Percentiles rank a stretch among this genome's conserved stretches.
Evolutionary conservation across 1,140 invertebrate species (phyloP).

Genomic region (Argopecten irradians): DNA sequence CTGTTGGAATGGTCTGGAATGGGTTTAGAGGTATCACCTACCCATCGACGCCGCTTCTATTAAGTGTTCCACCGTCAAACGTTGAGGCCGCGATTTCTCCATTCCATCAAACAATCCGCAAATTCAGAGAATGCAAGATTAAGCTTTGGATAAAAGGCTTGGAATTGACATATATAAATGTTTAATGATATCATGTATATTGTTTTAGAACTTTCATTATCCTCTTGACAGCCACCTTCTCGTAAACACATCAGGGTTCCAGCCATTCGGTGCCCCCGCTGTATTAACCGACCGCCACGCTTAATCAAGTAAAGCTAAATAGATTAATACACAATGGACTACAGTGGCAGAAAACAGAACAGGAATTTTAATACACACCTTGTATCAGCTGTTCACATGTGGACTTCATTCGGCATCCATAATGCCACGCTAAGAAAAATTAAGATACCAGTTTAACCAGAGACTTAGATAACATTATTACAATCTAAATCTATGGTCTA

Average conservation of each 20-base stretch:
- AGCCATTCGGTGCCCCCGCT: not conserved
- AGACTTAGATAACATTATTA: no score
- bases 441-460: not conserved
- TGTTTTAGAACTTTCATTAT: not conserved
- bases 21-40: not conserved
- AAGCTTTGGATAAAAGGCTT: not conserved
- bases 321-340: not conserved
- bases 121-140: constrained; percentile 3
- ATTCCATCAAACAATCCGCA: not conserved
- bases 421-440: not conserved
- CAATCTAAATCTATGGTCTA: no score
- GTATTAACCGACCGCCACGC: not conserved
- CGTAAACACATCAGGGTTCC: not conserved
- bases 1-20: not conserved
- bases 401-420: not conserved
- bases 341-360: not conserved
- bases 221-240: not conserved
- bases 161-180: not conserved
- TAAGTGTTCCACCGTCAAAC: not conserved
- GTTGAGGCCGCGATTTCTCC: no score
- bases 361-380: not conserved
- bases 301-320: not conserved
- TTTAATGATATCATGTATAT: not conserved
- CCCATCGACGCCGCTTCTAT: not conserved
- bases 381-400: not conserved